These are phyloP conservation scores for Cheilosia variabilis DNA, from an alignment of 2,888 invertebrate species.

Conservation along the genomic window DNA sequence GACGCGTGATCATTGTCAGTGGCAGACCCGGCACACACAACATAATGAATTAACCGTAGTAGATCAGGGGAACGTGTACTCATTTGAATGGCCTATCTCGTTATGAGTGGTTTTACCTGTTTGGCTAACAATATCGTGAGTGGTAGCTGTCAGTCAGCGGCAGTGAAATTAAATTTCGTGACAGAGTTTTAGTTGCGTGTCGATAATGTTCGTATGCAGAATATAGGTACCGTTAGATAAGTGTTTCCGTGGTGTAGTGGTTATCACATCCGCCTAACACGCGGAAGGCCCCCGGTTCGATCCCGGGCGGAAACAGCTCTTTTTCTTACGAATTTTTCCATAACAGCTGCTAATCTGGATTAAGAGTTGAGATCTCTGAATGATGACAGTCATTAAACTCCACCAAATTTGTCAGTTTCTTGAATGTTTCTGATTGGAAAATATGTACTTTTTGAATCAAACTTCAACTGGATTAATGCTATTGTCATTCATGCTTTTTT, in stretches of 20 bases:
- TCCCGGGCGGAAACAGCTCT: constrained; percentile 83
- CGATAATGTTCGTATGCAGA: background rate
- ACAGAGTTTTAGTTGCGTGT: background rate
- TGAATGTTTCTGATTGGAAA: no score
- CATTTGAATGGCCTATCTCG: constrained; percentile 58
- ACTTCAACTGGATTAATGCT: no score
- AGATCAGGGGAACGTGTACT: constrained; percentile 24
- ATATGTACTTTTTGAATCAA: no score
- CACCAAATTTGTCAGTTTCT: no score
- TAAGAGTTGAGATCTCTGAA: no score
- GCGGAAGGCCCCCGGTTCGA: constrained; percentile 85
- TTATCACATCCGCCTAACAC: constrained; percentile 85
- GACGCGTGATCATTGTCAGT: constrained; percentile 61
- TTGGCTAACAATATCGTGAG: constrained; percentile 15
- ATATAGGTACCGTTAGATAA: constrained; percentile 31
- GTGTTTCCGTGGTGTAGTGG: constrained; percentile 84
- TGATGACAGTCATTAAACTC: no score
- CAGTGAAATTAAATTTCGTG: constrained; percentile 29
- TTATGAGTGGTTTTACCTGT: constrained; percentile 55
- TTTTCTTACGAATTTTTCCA: background rate
- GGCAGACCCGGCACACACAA: background rate
- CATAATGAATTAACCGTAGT: constrained; percentile 3
- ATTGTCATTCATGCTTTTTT: no score
- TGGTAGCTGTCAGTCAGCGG: constrained; percentile 24
- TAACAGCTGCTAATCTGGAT: no score